Evolutionary conservation across 2,888 invertebrate species (phyloP).

Genomic region (Flabesymbios commensalis): DNA sequence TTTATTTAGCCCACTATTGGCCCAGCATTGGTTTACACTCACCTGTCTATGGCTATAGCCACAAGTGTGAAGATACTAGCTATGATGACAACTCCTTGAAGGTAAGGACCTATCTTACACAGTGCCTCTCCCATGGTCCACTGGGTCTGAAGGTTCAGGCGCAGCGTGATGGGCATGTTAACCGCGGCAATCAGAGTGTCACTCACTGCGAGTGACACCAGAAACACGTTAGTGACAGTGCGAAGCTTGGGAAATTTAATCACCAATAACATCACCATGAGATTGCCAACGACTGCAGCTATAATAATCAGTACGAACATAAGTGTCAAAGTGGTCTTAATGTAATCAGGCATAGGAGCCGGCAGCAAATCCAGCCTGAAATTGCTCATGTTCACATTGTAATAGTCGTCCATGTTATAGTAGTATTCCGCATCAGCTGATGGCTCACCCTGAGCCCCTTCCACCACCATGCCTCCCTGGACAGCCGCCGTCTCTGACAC

Average conservation of each 20-base stretch:
- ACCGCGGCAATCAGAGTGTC: slow-evolving; percentile 43
- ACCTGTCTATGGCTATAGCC: slow-evolving; percentile 48
- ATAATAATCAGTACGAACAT: slow-evolving; percentile 36
- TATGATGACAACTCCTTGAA: slow-evolving; percentile 45
- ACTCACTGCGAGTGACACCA: slow-evolving; percentile 45
- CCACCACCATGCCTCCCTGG: no score
- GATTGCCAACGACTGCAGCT: slow-evolving; percentile 41
- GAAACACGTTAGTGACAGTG: slow-evolving; percentile 45
- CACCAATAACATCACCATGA: slow-evolving; percentile 40
- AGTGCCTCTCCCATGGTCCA: slow-evolving; percentile 43
- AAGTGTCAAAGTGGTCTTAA: no score
- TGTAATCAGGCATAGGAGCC: no score
- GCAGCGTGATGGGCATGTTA: slow-evolving; percentile 47
- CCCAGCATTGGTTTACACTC: no score
- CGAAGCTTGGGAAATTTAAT: slow-evolving; percentile 31
- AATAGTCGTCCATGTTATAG: no score
- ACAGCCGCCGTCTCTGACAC: no score
- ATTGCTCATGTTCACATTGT: no score
- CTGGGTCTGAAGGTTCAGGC: slow-evolving; percentile 39
- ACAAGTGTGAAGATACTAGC: slow-evolving; percentile 45
- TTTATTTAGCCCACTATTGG: no score
- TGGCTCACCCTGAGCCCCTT: no score
- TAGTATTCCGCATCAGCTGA: no score
- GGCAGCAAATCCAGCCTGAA: no score
- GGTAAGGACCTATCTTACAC: slow-evolving; percentile 43